Base-by-base conservation (phyloP, 2,888 invertebrate genomes). In the Lottia gigantea region DNA sequence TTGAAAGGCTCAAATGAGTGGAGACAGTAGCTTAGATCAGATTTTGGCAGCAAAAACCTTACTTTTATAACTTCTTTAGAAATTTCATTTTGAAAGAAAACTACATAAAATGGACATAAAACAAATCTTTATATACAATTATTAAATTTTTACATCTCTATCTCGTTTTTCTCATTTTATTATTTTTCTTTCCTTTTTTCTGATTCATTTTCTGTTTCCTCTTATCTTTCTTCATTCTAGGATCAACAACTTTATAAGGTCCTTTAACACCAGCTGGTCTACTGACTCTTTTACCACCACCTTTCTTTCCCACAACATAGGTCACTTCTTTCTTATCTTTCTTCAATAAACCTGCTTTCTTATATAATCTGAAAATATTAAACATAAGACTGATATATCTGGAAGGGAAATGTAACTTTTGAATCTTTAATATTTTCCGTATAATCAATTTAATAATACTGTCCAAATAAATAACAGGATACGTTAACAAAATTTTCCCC, bases 191-290 rank as follows among this genome's bases (percentile, higher is more conserved):
- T 49, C 71, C 70, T 71, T 74, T 75, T 66, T 73, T 71, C 49
- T 70, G 72, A 31, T 75, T 68, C 64, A 69, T 64, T 64, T 72
- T 77, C 74, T 80, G 74, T 25, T 78, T 80, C 25, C 84, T 79
- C 46, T 84, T 90, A 88, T 98, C 98, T 89, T 98, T 98, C 90
- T 98, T 98, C 94, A 97, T 94, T 79, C 98, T 91, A 1, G 94
- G 93, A 91, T 98, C 98, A 7, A 98, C 98, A n/a, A 97, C 93
- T 88, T 93, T 95, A 89, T 94, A 98, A 46, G 92, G 93, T 8
- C 98, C 98, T 89, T 95, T 95, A 26, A 97, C 93, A 62, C 97
- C 97, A 0, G 92, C 89, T 11, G 97, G 97, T 78, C 96, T 91
- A 67, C 92, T 91, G 72, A 93, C 92, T 68, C 93, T 91, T 85